A percentile compares a stretch with the other conserved stretches of the same genome.
These are phyloP conservation scores for Lordiphosa andalusiaca DNA, from an alignment of 2,888 invertebrate genomes.

Conservation along the genomic window DNA sequence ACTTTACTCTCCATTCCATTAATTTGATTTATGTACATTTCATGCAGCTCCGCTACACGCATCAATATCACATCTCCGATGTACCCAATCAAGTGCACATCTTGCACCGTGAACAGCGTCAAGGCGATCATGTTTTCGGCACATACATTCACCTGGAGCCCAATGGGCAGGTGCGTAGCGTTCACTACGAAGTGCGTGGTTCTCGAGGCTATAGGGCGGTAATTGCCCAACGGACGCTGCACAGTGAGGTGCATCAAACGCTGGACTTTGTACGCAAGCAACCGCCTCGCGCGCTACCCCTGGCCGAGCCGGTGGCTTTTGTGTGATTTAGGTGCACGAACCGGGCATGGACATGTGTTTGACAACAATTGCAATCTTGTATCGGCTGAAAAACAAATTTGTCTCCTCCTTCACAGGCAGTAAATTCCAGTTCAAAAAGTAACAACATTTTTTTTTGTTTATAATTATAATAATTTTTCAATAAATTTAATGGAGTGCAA, in stretches of 20 bases:
- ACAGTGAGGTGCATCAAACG: slow-evolving; percentile 71
- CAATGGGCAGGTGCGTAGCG: slow-evolving; percentile 74
- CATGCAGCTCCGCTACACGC: slow-evolving; percentile 70
- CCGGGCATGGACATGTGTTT: slow-evolving; percentile 10
- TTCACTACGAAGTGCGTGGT: slow-evolving; percentile 70
- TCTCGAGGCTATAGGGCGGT: slow-evolving; percentile 57
- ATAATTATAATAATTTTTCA: slow-evolving; percentile 9
- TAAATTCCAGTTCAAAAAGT: slow-evolving; percentile 1
- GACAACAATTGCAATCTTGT: no score
- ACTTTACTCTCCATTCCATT: neutral
- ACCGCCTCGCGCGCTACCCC: slow-evolving; percentile 57
- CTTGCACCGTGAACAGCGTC: slow-evolving; percentile 75
- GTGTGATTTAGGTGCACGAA: slow-evolving; percentile 49
- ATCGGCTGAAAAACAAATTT: slow-evolving; percentile 4
- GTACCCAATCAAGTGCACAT: slow-evolving; percentile 68
- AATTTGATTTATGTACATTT: neutral
- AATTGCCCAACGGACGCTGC: slow-evolving; percentile 70
- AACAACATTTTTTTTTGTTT: neutral
- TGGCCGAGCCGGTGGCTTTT: slow-evolving; percentile 71
- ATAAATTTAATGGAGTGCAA: slow-evolving; percentile 6
- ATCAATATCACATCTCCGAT: slow-evolving; percentile 75
- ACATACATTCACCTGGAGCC: slow-evolving; percentile 76
- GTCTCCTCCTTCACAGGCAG: slow-evolving; percentile 5
- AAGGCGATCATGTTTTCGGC: slow-evolving; percentile 69
- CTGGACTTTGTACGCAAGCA: slow-evolving; percentile 59